Evolutionary conservation across 2,888 invertebrate species (phyloP).

Genomic region (Vesta saturnalis): DNA sequence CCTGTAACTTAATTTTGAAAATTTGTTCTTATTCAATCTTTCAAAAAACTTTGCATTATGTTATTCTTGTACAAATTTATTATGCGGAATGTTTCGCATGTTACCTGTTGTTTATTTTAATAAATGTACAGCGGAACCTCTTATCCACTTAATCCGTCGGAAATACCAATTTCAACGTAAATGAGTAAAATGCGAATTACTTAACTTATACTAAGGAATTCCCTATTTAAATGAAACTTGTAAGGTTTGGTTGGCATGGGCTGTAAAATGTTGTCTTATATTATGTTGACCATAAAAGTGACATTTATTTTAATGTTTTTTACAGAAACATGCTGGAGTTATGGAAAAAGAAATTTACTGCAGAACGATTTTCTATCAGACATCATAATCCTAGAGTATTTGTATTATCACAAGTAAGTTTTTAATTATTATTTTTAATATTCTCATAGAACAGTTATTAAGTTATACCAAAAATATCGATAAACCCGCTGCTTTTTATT

Average conservation of each 20-base stretch:
- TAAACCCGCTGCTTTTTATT: slow-evolving; percentile 1
- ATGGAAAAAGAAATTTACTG: slow-evolving; percentile 54
- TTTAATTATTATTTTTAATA: background rate
- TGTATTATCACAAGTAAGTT: slow-evolving; percentile 55
- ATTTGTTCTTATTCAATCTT: too few relatives aligned
- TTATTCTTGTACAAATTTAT: too few relatives aligned
- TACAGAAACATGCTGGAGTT: slow-evolving; percentile 44
- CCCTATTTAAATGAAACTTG: too few relatives aligned
- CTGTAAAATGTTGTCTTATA: background rate
- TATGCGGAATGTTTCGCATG: too few relatives aligned
- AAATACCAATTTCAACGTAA: too few relatives aligned
- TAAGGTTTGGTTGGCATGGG: background rate
- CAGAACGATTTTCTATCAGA: slow-evolving; percentile 48
- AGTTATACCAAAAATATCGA: background rate
- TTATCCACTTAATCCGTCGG: too few relatives aligned
- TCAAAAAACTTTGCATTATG: too few relatives aligned
- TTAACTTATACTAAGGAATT: too few relatives aligned
- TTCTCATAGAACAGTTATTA: background rate
- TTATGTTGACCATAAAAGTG: background rate
- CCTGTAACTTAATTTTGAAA: too few relatives aligned
- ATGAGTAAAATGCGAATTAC: too few relatives aligned
- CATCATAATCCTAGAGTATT: slow-evolving; percentile 54
- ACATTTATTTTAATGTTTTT: slow-evolving; percentile 16
- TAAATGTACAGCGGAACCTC: too few relatives aligned
- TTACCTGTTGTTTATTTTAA: too few relatives aligned